phyloP scores from a whole-genome alignment of 2,113 vertebrate species.

The Cebidichthys violaceus region DNA sequence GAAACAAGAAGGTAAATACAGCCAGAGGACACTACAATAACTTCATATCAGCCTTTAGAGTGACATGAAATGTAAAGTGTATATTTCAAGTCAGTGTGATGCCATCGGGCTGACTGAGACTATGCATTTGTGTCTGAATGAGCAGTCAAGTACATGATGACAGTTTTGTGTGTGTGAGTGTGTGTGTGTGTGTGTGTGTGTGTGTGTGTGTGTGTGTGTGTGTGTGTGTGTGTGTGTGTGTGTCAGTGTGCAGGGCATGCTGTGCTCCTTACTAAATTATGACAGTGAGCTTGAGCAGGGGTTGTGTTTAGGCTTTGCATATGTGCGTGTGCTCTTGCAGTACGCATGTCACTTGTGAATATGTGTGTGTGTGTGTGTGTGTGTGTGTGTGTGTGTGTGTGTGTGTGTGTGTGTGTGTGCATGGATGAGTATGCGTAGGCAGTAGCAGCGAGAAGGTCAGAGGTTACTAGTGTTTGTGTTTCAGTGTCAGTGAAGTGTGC shows the following conservation, averaged over 20 bases:
- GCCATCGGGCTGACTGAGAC: slow-evolving; percentile 26
- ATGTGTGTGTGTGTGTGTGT: slow-evolving; percentile 16
- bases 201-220: slow-evolving; percentile 24
- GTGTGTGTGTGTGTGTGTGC: slow-evolving; percentile 27
- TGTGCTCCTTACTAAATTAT: slow-evolving; percentile 69
- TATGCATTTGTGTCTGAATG: slow-evolving; percentile 50
- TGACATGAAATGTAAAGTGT: slow-evolving; percentile 42
- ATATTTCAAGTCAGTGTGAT: slow-evolving; percentile 27
- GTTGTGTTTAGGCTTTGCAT: slow-evolving; percentile 6
- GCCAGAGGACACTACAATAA: slow-evolving; percentile 11
- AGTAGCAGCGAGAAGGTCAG: slow-evolving; percentile 84
- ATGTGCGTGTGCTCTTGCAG: slow-evolving; percentile 15
- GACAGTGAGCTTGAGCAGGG: slow-evolving; percentile 42
- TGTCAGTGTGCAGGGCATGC: slow-evolving; percentile 43
- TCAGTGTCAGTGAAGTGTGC: slow-evolving; percentile 87
- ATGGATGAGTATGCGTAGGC: slow-evolving; percentile 69
- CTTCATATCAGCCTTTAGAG: neutral
- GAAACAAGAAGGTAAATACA: slow-evolving; percentile 64
- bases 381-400: slow-evolving; percentile 35
- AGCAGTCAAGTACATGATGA: slow-evolving; percentile 51
- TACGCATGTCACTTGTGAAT: slow-evolving; percentile 19
- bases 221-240: slow-evolving; percentile 9
- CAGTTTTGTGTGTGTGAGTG: slow-evolving; percentile 15
- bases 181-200: slow-evolving; percentile 26
- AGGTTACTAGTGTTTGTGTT: slow-evolving; percentile 88